These are phyloP conservation scores for Sebastes minor DNA, from an alignment of 2,797 vertebrate species.

Conservation along the genomic window DNA sequence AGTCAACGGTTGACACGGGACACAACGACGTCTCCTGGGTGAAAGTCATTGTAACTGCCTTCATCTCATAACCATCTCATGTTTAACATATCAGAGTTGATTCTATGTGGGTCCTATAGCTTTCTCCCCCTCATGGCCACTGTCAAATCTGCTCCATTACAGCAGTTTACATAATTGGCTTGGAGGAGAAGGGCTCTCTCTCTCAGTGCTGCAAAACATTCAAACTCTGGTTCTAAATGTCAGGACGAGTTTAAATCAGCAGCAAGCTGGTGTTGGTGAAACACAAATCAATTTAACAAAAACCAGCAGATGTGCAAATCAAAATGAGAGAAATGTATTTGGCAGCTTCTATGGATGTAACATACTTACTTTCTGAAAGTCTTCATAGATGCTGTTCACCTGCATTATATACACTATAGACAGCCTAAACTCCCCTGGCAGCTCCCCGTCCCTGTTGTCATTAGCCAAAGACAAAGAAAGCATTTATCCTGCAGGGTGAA, in stretches of 20 bases:
- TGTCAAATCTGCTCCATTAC: constrained; percentile 17
- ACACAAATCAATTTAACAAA: not conserved
- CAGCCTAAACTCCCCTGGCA: not conserved
- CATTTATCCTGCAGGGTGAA: not conserved
- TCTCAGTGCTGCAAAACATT: constrained; percentile 12
- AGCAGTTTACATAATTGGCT: constrained; percentile 10
- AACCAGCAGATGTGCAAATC: constrained; percentile 6
- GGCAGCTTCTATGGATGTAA: not conserved
- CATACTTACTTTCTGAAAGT: not conserved
- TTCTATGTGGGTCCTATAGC: not conserved
- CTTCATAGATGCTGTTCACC: not conserved
- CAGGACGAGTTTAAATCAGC: constrained; percentile 7
- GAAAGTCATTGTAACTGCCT: not conserved
- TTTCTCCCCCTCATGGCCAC: not conserved
- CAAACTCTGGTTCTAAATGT: not conserved
- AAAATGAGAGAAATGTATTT: not conserved
- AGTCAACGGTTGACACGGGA: not conserved
- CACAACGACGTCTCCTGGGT: not conserved
- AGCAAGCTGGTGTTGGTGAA: not conserved
- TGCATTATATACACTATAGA: not conserved
- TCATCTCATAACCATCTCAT: not conserved
- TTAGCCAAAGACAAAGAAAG: constrained; percentile 25
- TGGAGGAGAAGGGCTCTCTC: not conserved
- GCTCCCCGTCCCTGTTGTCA: constrained; percentile 4
- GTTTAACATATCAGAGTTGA: not conserved